Conservation (phyloP, 2,113 vertebrate species). For the Oophaga pumilio region DNA sequence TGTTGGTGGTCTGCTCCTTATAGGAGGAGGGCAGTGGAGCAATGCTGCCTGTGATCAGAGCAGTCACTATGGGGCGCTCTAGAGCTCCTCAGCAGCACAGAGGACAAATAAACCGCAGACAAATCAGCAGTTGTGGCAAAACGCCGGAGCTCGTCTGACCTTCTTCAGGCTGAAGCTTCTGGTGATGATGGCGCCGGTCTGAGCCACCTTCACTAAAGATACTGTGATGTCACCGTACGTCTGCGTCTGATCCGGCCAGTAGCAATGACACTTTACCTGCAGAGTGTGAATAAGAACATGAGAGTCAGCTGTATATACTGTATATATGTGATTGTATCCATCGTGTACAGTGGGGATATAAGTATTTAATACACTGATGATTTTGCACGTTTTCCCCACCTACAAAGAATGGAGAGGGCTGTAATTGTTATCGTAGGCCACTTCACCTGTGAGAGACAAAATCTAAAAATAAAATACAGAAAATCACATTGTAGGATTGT, state of each 20-base stretch:
- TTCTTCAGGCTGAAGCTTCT: slow-evolving; percentile 64
- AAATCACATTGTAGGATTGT: too few relatives aligned
- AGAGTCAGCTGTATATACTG: fast-evolving
- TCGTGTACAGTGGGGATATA: too few relatives aligned
- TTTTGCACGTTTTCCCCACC: too few relatives aligned
- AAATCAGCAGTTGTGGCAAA: neutral
- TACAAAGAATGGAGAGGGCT: too few relatives aligned
- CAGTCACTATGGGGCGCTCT: neutral
- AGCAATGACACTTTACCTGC: slow-evolving; percentile 67
- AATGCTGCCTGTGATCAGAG: too few relatives aligned
- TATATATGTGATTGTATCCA: too few relatives aligned
- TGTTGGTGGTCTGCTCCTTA: neutral
- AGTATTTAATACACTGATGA: too few relatives aligned
- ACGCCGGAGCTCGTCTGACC: slow-evolving; percentile 55
- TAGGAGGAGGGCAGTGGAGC: too few relatives aligned
- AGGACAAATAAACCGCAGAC: neutral
- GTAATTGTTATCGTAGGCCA: too few relatives aligned
- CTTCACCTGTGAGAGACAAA: too few relatives aligned
- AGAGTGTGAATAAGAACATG: neutral
- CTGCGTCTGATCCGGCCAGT: slow-evolving; percentile 65
- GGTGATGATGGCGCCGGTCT: slow-evolving; percentile 53
- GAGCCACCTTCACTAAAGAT: slow-evolving; percentile 58
- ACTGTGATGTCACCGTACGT: slow-evolving; percentile 60
- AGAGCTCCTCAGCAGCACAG: neutral
- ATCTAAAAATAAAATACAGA: too few relatives aligned